phyloP scores from a whole-genome alignment of 2,888 invertebrate species.

The Autographa pulchrina region DNA sequence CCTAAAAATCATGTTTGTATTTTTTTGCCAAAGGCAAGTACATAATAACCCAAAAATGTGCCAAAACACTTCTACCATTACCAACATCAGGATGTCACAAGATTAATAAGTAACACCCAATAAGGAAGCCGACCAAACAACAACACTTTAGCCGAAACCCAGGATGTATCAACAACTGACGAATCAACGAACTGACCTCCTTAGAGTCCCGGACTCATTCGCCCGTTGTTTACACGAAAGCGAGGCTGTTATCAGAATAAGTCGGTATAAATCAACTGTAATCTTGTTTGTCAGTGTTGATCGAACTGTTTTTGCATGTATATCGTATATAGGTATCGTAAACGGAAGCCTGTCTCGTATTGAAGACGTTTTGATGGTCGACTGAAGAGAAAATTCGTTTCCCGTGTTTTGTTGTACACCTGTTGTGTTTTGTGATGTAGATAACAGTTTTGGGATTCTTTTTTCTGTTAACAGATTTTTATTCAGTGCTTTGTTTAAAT shows the following conservation, averaged over 20 bases:
- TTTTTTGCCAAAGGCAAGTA: no score
- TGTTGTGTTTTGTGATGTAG: slow-evolving; percentile 4
- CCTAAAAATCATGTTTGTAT: no score
- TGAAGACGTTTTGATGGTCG: slow-evolving; percentile 37
- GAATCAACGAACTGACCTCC: slow-evolving; percentile 61
- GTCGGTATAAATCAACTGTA: slow-evolving; percentile 79
- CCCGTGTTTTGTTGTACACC: slow-evolving; percentile 7
- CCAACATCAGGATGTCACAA: slow-evolving; percentile 1
- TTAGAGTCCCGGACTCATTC: slow-evolving; percentile 61
- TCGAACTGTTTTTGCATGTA: slow-evolving; percentile 71
- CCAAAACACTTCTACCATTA: not conserved
- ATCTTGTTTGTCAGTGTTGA: slow-evolving; percentile 78
- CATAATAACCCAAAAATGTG: not conserved
- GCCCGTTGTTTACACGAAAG: slow-evolving; percentile 79
- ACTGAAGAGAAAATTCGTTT: slow-evolving; percentile 14
- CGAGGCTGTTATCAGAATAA: slow-evolving; percentile 80
- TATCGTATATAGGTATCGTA: slow-evolving; percentile 39
- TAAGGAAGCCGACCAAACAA: not conserved
- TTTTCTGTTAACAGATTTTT: not conserved
- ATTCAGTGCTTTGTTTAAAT: not conserved
- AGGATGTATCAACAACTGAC: slow-evolving; percentile 56
- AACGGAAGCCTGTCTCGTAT: slow-evolving; percentile 24
- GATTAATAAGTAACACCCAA: slow-evolving; percentile 5
- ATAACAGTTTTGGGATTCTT: not conserved
- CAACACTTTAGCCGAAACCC: slow-evolving; percentile 1